Percentiles rank a stretch among this genome's conserved stretches.
These are phyloP conservation scores for Delia radicum DNA, from an alignment of 1,140 invertebrate species.

Conservation along the genomic window DNA sequence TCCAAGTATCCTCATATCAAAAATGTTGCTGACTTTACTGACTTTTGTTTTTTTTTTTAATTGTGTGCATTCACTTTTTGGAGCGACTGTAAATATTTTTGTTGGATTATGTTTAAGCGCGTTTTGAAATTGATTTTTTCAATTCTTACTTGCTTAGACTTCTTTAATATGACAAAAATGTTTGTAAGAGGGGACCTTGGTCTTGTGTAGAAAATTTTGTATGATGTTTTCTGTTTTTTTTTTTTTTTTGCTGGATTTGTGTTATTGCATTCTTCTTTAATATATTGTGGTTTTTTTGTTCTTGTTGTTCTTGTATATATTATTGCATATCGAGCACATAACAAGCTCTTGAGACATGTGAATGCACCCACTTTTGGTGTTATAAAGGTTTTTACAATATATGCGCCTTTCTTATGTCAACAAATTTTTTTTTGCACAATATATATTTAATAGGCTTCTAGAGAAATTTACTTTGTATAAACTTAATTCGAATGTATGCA, in stretches of 20 bases:
- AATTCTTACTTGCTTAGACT: neutral
- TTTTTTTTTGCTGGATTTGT: constrained; percentile 30
- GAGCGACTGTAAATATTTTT: too few species aligned
- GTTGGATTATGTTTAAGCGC: neutral
- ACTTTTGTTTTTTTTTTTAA: too few species aligned
- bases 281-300: constrained; percentile 26
- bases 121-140: neutral
- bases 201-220: neutral
- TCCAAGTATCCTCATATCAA: too few species aligned
- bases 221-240: neutral
- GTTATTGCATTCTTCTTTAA: constrained; percentile 35
- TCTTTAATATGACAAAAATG: neutral
- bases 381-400: neutral
- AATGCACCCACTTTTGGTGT: constrained; percentile 53
- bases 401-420: neutral
- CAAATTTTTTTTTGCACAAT: neutral
- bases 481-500: too few species aligned
- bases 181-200: neutral
- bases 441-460: neutral
- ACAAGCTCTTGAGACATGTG: constrained; percentile 57
- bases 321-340: constrained; percentile 53
- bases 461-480: neutral
- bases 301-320: constrained; percentile 30
- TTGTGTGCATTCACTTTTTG: too few species aligned
- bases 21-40: too few species aligned